phyloP scores from a whole-genome alignment of 2,888 invertebrate genomes.

The Branchipolynoe longqiensis region DNA sequence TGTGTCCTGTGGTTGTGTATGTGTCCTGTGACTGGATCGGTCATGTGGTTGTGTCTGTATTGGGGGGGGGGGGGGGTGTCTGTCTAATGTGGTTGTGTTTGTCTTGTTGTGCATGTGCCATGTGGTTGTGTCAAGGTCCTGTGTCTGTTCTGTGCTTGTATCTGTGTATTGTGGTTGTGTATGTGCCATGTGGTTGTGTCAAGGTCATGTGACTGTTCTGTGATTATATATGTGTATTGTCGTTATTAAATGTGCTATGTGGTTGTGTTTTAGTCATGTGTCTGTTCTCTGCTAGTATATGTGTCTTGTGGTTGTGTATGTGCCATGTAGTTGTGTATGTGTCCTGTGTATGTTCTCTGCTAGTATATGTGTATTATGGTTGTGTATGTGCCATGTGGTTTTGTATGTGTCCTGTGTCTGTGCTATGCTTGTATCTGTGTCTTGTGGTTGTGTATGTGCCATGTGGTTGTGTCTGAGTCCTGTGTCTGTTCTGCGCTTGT shows the following conservation, averaged over 20 bases:
- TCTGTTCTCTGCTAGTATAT: not conserved
- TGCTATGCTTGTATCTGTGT: not conserved
- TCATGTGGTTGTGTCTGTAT: too few relatives aligned
- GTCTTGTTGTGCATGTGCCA: too few relatives aligned
- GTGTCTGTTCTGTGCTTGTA: too few relatives aligned
- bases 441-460: too few relatives aligned
- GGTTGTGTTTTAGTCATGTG: not conserved
- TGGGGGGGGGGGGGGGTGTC: too few relatives aligned
- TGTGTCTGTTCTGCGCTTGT: not conserved
- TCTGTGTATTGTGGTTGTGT: not conserved
- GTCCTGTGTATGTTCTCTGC: not conserved
- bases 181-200: not conserved
- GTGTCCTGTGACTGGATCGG: too few relatives aligned
- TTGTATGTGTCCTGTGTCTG: not conserved
- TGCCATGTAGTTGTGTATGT: not conserved
- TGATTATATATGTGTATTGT: not conserved
- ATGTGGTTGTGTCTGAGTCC: not conserved
- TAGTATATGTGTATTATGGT: not conserved
- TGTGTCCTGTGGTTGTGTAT: too few relatives aligned
- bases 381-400: not conserved
- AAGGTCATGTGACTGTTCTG: not conserved
- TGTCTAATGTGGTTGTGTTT: too few relatives aligned
- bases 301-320: not conserved
- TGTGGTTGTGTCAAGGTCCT: too few relatives aligned
- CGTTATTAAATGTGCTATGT: not conserved